Percentiles rank a stretch among this genome's conserved stretches.
Evolutionary conservation across 2,888 invertebrate genomes (phyloP).

Genomic region (Macaria notata): DNA sequence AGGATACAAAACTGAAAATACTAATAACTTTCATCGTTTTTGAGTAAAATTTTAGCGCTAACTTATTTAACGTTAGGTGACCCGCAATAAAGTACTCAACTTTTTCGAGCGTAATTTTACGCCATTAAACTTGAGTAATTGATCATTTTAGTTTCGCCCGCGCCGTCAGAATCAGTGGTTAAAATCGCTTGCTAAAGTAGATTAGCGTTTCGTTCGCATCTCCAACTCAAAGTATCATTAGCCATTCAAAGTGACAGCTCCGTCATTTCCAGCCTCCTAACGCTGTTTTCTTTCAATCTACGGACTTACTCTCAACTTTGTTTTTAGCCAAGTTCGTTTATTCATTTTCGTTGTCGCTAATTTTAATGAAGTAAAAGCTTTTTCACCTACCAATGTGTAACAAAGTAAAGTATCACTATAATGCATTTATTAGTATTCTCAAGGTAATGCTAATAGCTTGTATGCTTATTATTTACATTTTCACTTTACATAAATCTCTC

Average conservation of each 20-base stretch:
- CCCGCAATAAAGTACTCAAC: too few species aligned
- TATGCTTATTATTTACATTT: too few species aligned
- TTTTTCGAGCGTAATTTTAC: not conserved
- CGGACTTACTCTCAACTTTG: constrained; percentile 10
- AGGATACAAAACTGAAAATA: too few species aligned
- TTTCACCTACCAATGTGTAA: not conserved
- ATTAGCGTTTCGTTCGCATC: constrained; percentile 8
- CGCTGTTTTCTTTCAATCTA: constrained; percentile 20
- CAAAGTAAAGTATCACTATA: too few species aligned
- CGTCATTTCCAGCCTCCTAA: constrained; percentile 15
- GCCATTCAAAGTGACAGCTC: constrained; percentile 11
- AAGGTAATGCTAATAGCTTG: too few species aligned
- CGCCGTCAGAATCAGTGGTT: constrained; percentile 4
- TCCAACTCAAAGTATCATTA: constrained; percentile 14
- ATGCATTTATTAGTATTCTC: too few species aligned
- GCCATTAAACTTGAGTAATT: constrained; percentile 1
- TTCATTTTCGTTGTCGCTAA: not conserved
- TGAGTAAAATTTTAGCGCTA: too few species aligned
- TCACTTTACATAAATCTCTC: too few species aligned
- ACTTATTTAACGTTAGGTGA: too few species aligned
- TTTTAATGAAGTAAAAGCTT: not conserved
- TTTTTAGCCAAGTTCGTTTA: constrained; percentile 8
- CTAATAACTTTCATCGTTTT: too few species aligned
- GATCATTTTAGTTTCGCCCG: constrained; percentile 1
- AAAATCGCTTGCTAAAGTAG: constrained; percentile 6